phyloP scores from a whole-genome alignment of 2,113 vertebrate species.

The Urocolius indicus region DNA sequence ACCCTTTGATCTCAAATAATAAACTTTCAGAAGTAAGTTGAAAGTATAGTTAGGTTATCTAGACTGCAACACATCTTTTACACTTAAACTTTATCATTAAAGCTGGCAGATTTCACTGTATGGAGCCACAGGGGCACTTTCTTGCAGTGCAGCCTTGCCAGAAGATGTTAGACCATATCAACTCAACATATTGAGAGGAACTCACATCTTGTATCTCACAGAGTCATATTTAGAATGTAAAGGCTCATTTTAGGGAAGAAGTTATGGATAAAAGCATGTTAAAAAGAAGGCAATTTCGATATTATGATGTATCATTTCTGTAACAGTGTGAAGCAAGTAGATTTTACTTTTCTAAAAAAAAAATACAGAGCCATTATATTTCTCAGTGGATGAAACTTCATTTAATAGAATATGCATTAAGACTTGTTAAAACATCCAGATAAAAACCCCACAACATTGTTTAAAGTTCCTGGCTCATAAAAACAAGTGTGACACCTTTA shows the following conservation, averaged over 20 bases:
- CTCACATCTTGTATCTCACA: not conserved
- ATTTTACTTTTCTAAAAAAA: not conserved
- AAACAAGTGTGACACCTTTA: not conserved
- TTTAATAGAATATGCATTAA: not conserved
- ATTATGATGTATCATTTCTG: not conserved
- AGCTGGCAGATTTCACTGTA: not conserved
- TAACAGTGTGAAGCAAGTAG: not conserved
- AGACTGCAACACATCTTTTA: not conserved
- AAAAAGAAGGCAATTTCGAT: not conserved
- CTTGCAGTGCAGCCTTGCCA: not conserved
- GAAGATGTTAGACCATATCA: not conserved
- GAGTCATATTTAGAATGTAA: not conserved
- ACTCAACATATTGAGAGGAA: not conserved
- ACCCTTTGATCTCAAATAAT: not conserved
- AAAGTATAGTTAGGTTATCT: not conserved
- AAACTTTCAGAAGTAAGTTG: not conserved
- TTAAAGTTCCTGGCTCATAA: not conserved
- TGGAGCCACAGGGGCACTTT: not conserved
- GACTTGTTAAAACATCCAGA: not conserved
- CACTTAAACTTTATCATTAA: not conserved
- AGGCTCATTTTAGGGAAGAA: not conserved
- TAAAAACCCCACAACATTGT: not conserved
- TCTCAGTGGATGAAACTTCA: not conserved
- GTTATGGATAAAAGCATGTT: not conserved
- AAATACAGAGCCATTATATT: not conserved